These are phyloP conservation scores for Stichodactyla helianthus DNA, from an alignment of 64 coral and sea anemone genomes.

Conservation along the genomic window DNA sequence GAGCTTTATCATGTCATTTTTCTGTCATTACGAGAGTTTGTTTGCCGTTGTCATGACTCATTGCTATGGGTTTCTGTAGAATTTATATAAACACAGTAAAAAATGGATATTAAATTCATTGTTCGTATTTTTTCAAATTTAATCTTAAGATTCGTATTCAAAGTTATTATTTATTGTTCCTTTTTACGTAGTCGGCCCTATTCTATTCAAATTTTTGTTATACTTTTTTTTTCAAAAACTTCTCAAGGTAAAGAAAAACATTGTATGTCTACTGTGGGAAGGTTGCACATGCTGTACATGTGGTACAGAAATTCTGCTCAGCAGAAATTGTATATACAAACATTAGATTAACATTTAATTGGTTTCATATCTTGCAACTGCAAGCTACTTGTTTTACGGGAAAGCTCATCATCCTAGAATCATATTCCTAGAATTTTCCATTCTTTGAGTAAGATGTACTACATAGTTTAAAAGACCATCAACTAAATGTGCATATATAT, in stretches of 20 bases:
- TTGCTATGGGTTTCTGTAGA: not conserved
- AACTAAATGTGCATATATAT: not conserved
- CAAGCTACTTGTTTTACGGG: not conserved
- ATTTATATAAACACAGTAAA: not conserved
- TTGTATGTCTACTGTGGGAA: not conserved
- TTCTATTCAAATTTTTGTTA: not conserved
- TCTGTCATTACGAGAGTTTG: conserved; percentile 20
- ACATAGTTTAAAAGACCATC: not conserved
- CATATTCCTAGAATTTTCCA: too few relatives aligned
- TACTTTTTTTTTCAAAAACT: not conserved
- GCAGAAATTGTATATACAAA: not conserved
- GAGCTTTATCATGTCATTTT: conserved; percentile 11
- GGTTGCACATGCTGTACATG: conserved; percentile 1
- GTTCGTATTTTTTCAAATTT: conserved; percentile 3
- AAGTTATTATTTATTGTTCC: not conserved
- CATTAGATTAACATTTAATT: not conserved
- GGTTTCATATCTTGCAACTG: not conserved
- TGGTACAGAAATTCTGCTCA: not conserved
- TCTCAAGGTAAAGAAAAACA: not conserved
- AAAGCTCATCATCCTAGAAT: too few relatives aligned
- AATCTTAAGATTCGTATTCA: not conserved
- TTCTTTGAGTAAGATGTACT: too few relatives aligned
- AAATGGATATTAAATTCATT: not conserved
- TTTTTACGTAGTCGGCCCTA: not conserved
- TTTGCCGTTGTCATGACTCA: conserved; percentile 27